Evolutionary conservation across 2,113 vertebrate genomes (phyloP), one percentile per base, ranked within the genome.

Genomic region (Apodemus sylvaticus): DNA sequence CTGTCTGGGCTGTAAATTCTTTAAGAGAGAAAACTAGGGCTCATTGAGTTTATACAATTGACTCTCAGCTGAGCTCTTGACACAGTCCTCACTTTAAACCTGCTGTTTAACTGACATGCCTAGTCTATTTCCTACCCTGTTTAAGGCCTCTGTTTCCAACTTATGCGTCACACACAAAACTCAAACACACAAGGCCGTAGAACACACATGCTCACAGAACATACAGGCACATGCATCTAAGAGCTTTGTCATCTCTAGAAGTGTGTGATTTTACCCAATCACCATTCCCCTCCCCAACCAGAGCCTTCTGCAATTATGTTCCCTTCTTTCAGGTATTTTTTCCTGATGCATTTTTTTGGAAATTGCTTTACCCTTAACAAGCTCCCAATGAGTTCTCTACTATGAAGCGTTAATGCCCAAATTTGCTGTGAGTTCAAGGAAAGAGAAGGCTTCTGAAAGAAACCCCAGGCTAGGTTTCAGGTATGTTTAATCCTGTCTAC

Each of bases 401-500:
- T 58, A 89, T 6, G 42, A 12, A 45, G 34, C 36, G 73, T 92
- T 95, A 92, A 74, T 76, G 48, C 17, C 42, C 82, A 86, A 74
- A 94, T 89, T 87, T 53, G 2, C 34, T 76, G 14, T 62, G 73
- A 81, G 76, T 97, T 94, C 76, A 91, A 89, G 77, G 92, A 71
- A 64, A 94, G 55, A 93, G 29, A 77, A 94, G 16, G 31, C 11
- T 91, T 93, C 83, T 31, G 64, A 94, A 89, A 86, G 74, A 94
- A 96, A 92, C 53, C 70, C 45, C 7, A 42, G 97, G 86, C 92
- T 93, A 70, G 39, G 62, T 96, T 96, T 97, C 94, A 97, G 96
- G 95, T 97, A 93, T 86, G 81, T 92, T 95, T 90, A 94, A 96
- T 97, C 87, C 92, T 94, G 76, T 93, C 95, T 94, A 94, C 71